These are phyloP conservation scores for Amiota minor DNA, from an alignment of 2,888 invertebrate genomes.

Conservation along the genomic window DNA sequence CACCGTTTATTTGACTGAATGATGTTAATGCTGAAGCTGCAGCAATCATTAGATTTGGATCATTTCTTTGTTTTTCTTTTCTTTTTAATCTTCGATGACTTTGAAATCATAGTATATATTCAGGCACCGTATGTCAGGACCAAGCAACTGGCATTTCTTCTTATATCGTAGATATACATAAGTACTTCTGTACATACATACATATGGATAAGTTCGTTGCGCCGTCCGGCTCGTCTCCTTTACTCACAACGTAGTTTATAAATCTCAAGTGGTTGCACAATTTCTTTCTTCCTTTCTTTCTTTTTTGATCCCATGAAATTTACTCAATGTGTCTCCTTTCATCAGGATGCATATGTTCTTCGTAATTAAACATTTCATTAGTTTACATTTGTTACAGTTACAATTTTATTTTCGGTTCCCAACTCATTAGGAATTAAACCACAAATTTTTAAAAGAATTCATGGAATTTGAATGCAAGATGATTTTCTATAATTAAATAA, in stretches of 20 bases:
- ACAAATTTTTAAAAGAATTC: no score
- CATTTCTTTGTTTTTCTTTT: neutral
- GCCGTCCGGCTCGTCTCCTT: neutral
- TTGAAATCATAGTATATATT: neutral
- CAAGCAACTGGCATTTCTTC: slow-evolving; percentile 4
- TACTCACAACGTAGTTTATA: neutral
- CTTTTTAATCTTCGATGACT: no score
- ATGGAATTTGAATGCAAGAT: slow-evolving; percentile 1
- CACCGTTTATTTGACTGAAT: neutral
- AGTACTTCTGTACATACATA: neutral
- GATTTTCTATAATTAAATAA: neutral
- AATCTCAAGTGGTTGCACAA: slow-evolving; percentile 28
- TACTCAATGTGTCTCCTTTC: neutral
- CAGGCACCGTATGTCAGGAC: neutral
- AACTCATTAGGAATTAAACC: no score
- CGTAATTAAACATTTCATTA: slow-evolving; percentile 14
- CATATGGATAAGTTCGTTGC: neutral
- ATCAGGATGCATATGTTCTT: slow-evolving; percentile 16
- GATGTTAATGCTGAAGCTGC: neutral
- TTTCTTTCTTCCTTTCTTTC: slow-evolving; percentile 16
- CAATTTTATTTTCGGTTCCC: no score
- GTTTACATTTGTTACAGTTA: slow-evolving; percentile 4
- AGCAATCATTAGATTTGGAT: slow-evolving; percentile 36
- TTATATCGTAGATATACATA: neutral
- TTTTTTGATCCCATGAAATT: neutral